Evolutionary conservation across 1,140 invertebrate species (phyloP), one percentile per base, ranked within the genome.

Genomic region (Bacillus rossius): DNA sequence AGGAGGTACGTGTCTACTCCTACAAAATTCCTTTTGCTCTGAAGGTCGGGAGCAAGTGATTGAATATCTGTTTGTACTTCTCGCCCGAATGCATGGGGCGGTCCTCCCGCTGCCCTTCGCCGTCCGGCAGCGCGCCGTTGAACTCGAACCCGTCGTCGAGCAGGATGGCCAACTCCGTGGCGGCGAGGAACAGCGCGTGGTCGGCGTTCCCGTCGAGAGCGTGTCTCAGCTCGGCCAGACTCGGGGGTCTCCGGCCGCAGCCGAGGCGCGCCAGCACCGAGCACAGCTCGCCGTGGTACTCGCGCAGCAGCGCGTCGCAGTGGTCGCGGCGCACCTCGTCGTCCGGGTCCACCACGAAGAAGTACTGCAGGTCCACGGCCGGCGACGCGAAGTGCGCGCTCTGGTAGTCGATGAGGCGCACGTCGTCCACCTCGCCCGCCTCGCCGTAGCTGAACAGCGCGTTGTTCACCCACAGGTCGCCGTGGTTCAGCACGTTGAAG

Each of bases 171-270:
- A 50, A 3, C 8, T 29, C 23, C 14, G 25, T 29, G 25, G 25
- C 26, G 8, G 20, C 48, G 13, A 25, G 25, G 23, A 14, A 50
- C 1, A 50, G 2, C 8, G 25, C 48, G 8, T 25, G 37, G 3
- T 29, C 23, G 8, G 25, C 25, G 13, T 50, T 50, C 23, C 14
- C 16, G 25, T 64, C 63, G n/a, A 79, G 23, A 7, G 60, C 51
- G 13, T 61, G 64, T 1, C 70, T 57, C 4, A 81, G 17, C 2
- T 73, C 69, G 0, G 67, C 66, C 37, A 74, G 60, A 13, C 65
- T 78, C 1, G 77, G 78, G 4, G 79, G 67, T 0, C 55, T 4
- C 0, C 72, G 71, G 22, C 68, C 63, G 49, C 73, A 79, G 0
- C 67, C 65, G 0, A 78, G 49, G 47, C 65, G 66, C 8, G 67